A percentile compares a stretch with the other conserved stretches of the same genome.
phyloP scores from a whole-genome alignment of 2,888 invertebrate genomes.

The Griposia aprilina region DNA sequence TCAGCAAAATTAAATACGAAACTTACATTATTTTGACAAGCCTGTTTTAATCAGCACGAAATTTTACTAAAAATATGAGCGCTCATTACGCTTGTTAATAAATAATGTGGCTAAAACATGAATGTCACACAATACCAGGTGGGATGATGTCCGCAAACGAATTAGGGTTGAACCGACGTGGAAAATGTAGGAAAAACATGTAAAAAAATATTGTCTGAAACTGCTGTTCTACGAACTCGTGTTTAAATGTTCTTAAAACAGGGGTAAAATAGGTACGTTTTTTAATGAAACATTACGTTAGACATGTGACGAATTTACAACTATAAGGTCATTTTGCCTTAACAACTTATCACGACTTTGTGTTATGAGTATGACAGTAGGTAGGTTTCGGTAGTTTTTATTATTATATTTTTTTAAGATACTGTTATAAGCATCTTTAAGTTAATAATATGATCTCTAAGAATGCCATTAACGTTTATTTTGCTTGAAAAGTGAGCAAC shows the following conservation, averaged over 20 bases:
- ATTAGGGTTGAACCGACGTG: constrained; percentile 51
- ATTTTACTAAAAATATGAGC: constrained; percentile 57
- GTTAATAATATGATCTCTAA: background rate
- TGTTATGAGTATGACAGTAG: background rate
- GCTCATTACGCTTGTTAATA: constrained; percentile 61
- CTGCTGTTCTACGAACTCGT: constrained; percentile 7
- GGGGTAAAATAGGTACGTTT: background rate
- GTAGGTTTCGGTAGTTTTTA: background rate
- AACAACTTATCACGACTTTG: background rate
- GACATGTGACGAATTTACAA: background rate
- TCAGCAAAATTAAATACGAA: constrained; percentile 18
- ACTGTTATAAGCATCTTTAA: background rate
- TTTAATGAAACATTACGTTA: background rate
- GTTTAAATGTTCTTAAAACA: constrained; percentile 11
- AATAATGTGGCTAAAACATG: constrained; percentile 65
- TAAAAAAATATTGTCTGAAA: constrained; percentile 1
- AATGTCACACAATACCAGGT: constrained; percentile 63
- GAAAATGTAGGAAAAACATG: constrained; percentile 8
- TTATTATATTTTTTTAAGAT: background rate
- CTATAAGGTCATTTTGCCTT: background rate
- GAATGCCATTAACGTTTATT: background rate
- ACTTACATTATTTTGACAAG: constrained; percentile 28
- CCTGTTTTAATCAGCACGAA: constrained; percentile 51
- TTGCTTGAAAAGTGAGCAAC: background rate
- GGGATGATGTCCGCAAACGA: constrained; percentile 53